These are phyloP conservation scores for Scolanthus callimorphus DNA, from an alignment of 92 coral and sea anemone species.

Conservation along the genomic window DNA sequence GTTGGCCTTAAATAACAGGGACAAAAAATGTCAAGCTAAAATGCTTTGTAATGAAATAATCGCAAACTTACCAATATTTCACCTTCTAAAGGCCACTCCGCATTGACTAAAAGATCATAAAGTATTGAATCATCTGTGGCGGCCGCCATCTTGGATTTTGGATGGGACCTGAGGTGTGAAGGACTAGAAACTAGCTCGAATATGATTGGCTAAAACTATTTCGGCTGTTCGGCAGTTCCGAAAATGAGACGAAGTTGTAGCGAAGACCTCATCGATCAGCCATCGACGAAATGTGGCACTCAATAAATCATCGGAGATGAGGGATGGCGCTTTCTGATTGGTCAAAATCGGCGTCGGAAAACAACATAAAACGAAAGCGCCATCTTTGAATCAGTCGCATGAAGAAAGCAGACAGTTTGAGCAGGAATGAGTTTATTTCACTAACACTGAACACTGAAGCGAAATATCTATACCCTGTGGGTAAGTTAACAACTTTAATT, in stretches of 20 bases:
- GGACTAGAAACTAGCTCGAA: background rate
- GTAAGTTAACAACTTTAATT: too few relatives aligned
- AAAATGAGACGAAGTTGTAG: background rate
- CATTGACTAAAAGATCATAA: conserved; percentile 88
- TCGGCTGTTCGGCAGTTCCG: too few relatives aligned
- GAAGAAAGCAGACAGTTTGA: too few relatives aligned
- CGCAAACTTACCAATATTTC: too few relatives aligned
- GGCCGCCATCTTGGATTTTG: conserved; percentile 89
- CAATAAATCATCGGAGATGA: background rate
- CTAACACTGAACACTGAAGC: too few relatives aligned
- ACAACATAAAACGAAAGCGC: conserved; percentile 53
- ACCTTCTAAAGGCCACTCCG: conserved; percentile 93
- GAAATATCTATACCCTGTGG: too few relatives aligned
- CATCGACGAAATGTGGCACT: background rate
- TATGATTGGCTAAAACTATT: conserved; percentile 1
- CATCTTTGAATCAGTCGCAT: conserved; percentile 53
- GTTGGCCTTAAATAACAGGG: too few relatives aligned
- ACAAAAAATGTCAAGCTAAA: too few relatives aligned
- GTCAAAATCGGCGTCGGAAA: conserved; percentile 22
- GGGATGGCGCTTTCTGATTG: conserved; percentile 34
- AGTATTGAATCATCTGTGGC: conserved; percentile 64
- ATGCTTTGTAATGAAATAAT: too few relatives aligned
- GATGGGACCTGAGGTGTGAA: too few relatives aligned
- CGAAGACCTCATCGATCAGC: background rate
- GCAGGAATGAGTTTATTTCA: too few relatives aligned